A percentile compares a stretch with the other conserved stretches of the same genome.
phyloP scores from a whole-genome alignment of 2,113 vertebrate genomes.

The Camelus dromedarius region DNA sequence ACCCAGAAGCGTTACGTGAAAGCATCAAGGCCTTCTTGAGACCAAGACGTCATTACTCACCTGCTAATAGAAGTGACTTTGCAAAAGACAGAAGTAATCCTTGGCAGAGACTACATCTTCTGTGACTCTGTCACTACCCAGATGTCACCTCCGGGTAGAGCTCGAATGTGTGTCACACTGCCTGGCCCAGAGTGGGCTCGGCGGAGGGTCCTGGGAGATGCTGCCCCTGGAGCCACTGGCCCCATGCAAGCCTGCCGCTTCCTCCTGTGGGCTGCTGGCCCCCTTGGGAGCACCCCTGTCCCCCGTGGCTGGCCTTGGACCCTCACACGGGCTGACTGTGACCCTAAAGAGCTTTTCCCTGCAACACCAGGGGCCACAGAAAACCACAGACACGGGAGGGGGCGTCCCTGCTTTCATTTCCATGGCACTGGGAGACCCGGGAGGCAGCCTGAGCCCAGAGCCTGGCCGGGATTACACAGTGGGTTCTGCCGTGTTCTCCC shows the following conservation, averaged over 20 bases:
- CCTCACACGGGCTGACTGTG: too few relatives aligned
- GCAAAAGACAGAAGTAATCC: not conserved
- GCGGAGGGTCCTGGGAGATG: not conserved
- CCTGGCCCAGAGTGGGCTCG: too few relatives aligned
- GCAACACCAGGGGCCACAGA: not conserved
- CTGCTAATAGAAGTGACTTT: constrained; percentile 40
- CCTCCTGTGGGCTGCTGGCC: not conserved
- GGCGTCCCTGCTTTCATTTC: not conserved
- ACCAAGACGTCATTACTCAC: constrained; percentile 21
- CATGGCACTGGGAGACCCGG: not conserved
- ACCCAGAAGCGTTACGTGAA: not conserved
- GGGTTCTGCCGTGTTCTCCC: not conserved
- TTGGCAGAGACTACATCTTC: not conserved
- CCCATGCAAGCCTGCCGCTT: not conserved
- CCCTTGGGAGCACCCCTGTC: not conserved
- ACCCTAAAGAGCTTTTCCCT: not conserved
- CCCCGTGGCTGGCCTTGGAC: not conserved
- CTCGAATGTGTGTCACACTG: not conserved
- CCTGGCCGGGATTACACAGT: constrained; percentile 73
- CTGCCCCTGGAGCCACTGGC: fast-evolving
- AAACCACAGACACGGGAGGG: not conserved
- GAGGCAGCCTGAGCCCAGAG: not conserved
- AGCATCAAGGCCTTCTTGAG: not conserved
- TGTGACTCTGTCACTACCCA: not conserved
- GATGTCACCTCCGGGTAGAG: not conserved